A percentile compares a stretch with the other conserved stretches of the same genome.
Evolutionary conservation across 2,888 invertebrate species (phyloP).

Genomic region (Branchinecta sandiegonensis): DNA sequence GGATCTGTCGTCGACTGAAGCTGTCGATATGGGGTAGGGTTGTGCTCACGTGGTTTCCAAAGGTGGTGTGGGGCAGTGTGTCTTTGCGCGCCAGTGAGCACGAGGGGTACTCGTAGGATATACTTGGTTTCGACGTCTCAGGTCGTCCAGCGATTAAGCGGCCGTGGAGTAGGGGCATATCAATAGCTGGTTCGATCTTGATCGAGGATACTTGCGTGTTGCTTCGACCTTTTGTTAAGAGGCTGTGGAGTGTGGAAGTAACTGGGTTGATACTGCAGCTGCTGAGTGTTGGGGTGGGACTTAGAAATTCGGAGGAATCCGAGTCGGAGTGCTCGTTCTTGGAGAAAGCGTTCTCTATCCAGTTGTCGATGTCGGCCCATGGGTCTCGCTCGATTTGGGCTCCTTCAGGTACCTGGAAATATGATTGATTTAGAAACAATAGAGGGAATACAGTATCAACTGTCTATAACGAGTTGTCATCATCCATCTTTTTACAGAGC

Average conservation of each 20-base stretch:
- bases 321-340: conserved; percentile 25
- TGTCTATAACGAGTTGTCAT: too few species aligned
- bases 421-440: too few species aligned
- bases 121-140: conserved; percentile 17
- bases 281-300: conserved; percentile 23
- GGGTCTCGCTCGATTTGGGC: conserved; percentile 50
- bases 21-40: conserved; percentile 22
- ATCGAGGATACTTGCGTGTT: conserved; percentile 29
- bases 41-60: conserved; percentile 24
- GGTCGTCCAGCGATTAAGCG: conserved; percentile 38
- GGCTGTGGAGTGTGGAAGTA: conserved; percentile 52
- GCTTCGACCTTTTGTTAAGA: conserved; percentile 41
- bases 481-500: too few species aligned
- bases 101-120: conserved; percentile 18
- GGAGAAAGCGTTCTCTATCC: conserved; percentile 63
- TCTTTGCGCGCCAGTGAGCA: conserved; percentile 23
- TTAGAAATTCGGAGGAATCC: conserved; percentile 23
- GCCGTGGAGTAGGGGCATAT: conserved; percentile 65
- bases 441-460: too few species aligned
- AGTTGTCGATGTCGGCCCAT: conserved; percentile 77
- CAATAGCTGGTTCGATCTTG: conserved; percentile 36
- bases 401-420: conserved; percentile 35
- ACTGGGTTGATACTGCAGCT: conserved; percentile 32
- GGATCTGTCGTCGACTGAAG: conserved; percentile 18
- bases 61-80: conserved; percentile 23